A percentile compares a stretch with the other conserved stretches of the same genome.
phyloP scores from a whole-genome alignment of 2,113 vertebrate genomes.

The Sinosuthora webbiana region DNA sequence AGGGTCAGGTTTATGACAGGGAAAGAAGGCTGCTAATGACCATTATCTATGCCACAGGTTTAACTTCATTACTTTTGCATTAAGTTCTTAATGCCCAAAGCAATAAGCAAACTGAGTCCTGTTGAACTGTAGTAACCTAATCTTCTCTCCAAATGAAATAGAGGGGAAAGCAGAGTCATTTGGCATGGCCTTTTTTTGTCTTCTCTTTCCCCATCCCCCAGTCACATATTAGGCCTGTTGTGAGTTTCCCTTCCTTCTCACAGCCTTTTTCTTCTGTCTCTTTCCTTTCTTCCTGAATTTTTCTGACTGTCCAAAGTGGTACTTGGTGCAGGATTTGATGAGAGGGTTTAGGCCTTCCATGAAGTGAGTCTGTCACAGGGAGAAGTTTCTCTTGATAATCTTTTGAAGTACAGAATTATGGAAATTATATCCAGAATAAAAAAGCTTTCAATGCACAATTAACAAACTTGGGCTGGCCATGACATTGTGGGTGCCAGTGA shows the following conservation, averaged over 20 bases:
- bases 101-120: slow-evolving; percentile 44
- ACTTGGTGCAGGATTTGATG: neutral
- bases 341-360: neutral
- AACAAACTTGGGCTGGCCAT: neutral
- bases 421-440: neutral
- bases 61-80: slow-evolving; percentile 69
- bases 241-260: neutral
- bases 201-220: neutral
- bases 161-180: slow-evolving; percentile 11
- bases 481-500: neutral
- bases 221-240: neutral
- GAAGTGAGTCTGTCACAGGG: neutral
- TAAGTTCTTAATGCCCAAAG: slow-evolving; percentile 41
- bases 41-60: slow-evolving; percentile 70
- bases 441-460: neutral
- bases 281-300: neutral
- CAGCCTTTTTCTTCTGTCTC: neutral
- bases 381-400: neutral
- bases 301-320: neutral
- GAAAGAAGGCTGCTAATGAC: slow-evolving; percentile 64
- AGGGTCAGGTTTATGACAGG: slow-evolving; percentile 61
- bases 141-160: neutral
- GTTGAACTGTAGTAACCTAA: slow-evolving; percentile 40
- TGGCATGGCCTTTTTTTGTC: neutral
- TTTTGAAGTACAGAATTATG: neutral